phyloP scores from a whole-genome alignment of 2,113 vertebrate genomes.

The Percopsis transmontana region DNA sequence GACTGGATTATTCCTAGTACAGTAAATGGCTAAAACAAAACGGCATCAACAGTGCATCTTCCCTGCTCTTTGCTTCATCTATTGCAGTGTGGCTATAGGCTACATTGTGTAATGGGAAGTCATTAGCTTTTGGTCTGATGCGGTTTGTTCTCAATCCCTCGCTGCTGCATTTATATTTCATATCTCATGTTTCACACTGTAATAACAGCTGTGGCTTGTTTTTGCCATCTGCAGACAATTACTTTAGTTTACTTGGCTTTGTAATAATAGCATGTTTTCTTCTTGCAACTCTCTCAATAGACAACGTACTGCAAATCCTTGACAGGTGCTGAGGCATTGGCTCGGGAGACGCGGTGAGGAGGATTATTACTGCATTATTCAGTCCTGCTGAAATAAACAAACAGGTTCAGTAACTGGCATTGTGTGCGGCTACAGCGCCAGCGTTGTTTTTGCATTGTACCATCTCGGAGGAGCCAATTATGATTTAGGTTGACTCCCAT shows the following conservation, averaged over 20 bases:
- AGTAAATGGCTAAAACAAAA: conserved; percentile 44
- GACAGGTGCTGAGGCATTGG: conserved; percentile 79
- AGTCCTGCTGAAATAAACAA: conserved; percentile 78
- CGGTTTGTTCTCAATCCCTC: conserved; percentile 72
- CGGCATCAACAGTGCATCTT: conserved; percentile 42
- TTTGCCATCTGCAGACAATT: conserved; percentile 81
- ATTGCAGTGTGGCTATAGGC: conserved; percentile 61
- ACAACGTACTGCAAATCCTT: conserved; percentile 72
- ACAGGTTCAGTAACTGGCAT: conserved; percentile 69
- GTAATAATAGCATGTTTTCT: conserved; percentile 79
- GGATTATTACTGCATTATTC: conserved; percentile 82
- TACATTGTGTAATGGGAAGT: conserved; percentile 69
- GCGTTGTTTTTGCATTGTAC: conserved; percentile 54
- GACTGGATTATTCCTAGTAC: conserved; percentile 42
- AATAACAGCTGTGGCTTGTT: conserved; percentile 81
- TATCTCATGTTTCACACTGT: conserved; percentile 79
- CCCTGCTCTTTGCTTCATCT: conserved; percentile 44
- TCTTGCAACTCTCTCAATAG: conserved; percentile 75
- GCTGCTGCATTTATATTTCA: conserved; percentile 78
- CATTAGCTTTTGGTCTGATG: conserved; percentile 71
- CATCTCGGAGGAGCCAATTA: conserved; percentile 68
- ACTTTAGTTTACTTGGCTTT: conserved; percentile 80
- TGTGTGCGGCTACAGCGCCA: conserved; percentile 50
- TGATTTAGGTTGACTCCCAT: conserved; percentile 60
- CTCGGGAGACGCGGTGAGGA: conserved; percentile 73